These are phyloP conservation scores for Centropus bengalensis DNA, from an alignment of 2,113 vertebrate genomes.

Conservation along the genomic window DNA sequence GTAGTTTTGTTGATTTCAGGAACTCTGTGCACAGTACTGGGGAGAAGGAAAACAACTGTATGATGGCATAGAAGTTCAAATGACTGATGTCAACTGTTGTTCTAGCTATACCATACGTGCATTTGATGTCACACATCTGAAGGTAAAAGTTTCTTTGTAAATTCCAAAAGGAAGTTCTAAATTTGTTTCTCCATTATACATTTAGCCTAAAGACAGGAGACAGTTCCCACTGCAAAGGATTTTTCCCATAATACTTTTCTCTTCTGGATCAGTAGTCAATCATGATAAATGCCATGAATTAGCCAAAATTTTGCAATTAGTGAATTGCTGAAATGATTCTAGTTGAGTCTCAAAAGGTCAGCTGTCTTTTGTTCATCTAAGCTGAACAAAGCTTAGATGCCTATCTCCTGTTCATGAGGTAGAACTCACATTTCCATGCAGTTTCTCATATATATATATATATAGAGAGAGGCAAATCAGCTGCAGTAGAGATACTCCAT, in stretches of 20 bases:
- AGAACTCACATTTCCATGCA: background rate
- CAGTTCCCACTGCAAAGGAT: background rate
- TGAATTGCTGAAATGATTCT: background rate
- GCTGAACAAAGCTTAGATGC: background rate
- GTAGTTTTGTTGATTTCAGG: slow-evolving; percentile 59
- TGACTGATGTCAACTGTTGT: slow-evolving; percentile 68
- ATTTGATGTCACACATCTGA: slow-evolving; percentile 84
- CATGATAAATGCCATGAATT: background rate
- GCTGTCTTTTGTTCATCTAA: background rate
- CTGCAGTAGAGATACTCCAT: background rate
- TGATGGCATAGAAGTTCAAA: slow-evolving; percentile 82
- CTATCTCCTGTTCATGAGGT: background rate
- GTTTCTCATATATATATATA: background rate
- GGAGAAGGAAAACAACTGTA: slow-evolving; percentile 78
- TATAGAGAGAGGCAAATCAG: background rate
- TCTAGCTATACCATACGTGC: slow-evolving; percentile 77
- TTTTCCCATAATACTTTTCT: background rate
- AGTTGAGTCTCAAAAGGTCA: background rate
- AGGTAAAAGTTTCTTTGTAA: slow-evolving; percentile 76
- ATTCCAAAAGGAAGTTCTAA: background rate
- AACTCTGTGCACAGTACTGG: slow-evolving; percentile 86
- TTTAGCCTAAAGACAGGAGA: background rate
- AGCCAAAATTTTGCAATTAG: background rate
- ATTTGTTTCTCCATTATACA: background rate
- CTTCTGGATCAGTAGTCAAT: background rate